phyloP scores from a whole-genome alignment of 2,797 vertebrate genomes.

The Chanos chanos region DNA sequence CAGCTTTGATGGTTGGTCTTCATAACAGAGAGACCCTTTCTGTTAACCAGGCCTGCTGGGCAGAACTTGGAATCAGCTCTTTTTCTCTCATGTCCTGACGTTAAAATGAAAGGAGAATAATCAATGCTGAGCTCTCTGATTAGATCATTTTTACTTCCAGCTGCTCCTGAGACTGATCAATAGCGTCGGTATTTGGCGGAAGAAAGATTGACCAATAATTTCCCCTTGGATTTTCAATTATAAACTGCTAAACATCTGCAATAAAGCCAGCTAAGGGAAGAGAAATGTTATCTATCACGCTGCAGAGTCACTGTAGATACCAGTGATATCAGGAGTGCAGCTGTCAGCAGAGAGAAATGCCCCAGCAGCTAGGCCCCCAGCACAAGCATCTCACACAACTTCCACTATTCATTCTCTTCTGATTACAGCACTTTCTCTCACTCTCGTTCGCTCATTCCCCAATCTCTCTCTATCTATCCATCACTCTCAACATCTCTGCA shows the following conservation, averaged over 20 bases:
- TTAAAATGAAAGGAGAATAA: slow-evolving; percentile 43
- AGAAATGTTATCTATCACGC: slow-evolving; percentile 45
- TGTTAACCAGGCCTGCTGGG: too few species aligned
- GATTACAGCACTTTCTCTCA: slow-evolving; percentile 9
- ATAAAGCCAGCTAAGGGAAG: slow-evolving; percentile 38
- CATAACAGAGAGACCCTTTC: too few species aligned
- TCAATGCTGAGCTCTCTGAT: slow-evolving; percentile 40
- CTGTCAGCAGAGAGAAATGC: slow-evolving; percentile 45
- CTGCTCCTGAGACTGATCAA: slow-evolving; percentile 41
- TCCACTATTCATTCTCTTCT: slow-evolving; percentile 44
- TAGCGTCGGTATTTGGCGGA: slow-evolving; percentile 39
- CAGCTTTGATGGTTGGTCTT: too few species aligned
- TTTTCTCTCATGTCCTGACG: slow-evolving; percentile 22
- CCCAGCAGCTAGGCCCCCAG: slow-evolving; percentile 30
- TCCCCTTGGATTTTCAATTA: slow-evolving; percentile 54
- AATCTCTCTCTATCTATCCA: background rate
- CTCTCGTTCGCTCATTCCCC: background rate
- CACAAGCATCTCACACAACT: slow-evolving; percentile 14
- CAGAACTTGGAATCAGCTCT: too few species aligned
- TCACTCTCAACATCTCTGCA: background rate
- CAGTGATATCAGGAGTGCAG: slow-evolving; percentile 38
- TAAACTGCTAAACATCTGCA: slow-evolving; percentile 60
- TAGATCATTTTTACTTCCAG: slow-evolving; percentile 55
- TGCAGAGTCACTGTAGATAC: slow-evolving; percentile 27
- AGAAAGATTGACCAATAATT: slow-evolving; percentile 56